Conservation (phyloP, 2,113 vertebrate species). For the Acrocephalus kingi region DNA sequence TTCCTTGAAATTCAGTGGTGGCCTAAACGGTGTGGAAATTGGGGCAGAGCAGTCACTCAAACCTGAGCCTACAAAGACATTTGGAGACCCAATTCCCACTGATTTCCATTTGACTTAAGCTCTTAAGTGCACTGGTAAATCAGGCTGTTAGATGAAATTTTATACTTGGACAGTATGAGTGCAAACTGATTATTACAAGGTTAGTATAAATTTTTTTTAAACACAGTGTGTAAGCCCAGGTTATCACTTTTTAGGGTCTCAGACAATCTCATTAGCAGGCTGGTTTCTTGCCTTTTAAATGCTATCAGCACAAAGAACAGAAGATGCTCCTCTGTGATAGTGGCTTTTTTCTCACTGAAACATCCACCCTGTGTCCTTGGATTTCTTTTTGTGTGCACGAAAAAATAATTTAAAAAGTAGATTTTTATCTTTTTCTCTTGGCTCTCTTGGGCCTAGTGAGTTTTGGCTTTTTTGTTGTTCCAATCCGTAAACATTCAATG, state of each 20-base stretch:
- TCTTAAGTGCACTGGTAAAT: background rate
- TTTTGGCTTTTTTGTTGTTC: background rate
- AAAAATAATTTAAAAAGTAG: background rate
- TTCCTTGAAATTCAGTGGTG: background rate
- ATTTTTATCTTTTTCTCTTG: background rate
- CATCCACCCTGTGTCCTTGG: accelerated
- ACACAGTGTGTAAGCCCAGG: background rate
- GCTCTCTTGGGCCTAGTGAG: background rate
- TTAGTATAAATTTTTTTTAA: background rate
- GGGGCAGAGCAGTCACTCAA: slow-evolving; percentile 9
- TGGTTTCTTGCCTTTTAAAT: background rate
- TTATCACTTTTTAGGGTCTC: background rate
- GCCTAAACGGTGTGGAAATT: background rate
- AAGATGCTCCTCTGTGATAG: background rate
- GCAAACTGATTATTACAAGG: background rate
- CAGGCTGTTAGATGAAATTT: background rate
- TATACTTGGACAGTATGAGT: background rate
- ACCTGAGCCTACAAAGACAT: background rate
- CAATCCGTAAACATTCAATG: background rate
- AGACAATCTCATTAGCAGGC: background rate
- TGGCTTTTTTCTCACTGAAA: background rate
- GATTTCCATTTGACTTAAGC: background rate
- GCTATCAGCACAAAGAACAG: background rate
- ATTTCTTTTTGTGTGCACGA: background rate
- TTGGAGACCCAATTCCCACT: background rate